Evolutionary conservation across 2,113 vertebrate genomes (phyloP), one percentile per base, ranked within the genome.

Genomic region (Galemys pyrenaicus): DNA sequence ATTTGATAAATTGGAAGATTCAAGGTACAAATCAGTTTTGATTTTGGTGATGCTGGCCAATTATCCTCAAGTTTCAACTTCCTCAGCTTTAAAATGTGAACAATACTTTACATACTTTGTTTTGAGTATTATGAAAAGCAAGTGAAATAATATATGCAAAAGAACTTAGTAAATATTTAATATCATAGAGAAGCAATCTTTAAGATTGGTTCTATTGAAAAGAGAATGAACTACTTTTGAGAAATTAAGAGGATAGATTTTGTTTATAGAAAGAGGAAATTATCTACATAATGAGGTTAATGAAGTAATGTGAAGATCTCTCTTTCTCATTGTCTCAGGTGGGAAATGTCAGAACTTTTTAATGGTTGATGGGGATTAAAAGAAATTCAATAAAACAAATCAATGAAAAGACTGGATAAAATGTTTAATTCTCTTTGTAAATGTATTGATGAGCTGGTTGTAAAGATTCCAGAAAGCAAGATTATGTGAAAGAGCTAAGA

Each of bases 1-100:
- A 28, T 32, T 91, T 74, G 46, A 87, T 19, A 91, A 81, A 87
- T 65, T 74, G n/a, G n/a, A n/a, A 56, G 22, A 87, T 16, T n/a
- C 20, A 22, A 75, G 13, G 19, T 19, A 11, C 15, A 11, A n/a
- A 0, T n/a, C n/a, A n/a, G n/a, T n/a, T n/a, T n/a, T n/a, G n/a
- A n/a, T n/a, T n/a, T n/a, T n/a, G n/a, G n/a, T n/a, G n/a, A n/a
- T n/a, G n/a, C n/a, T n/a, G n/a, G n/a, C n/a, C n/a, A n/a, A n/a
- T n/a, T n/a, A n/a, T n/a, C n/a, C n/a, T n/a, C n/a, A n/a, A 7
- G 20, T 19, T 60, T 75, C 24, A 32, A 11, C 22, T 79, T 71
- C 11, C 74, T 28, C 22, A 65, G 37, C 8, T 65, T 11, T 89
- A 26, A 82, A 58, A 58, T 80, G n/a, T n/a, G 32, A 35, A 19